A percentile compares a stretch with the other conserved stretches of the same genome.
These are phyloP conservation scores for Odobenus rosmarus DNA, from an alignment of 2,113 vertebrate species.

Conservation along the genomic window DNA sequence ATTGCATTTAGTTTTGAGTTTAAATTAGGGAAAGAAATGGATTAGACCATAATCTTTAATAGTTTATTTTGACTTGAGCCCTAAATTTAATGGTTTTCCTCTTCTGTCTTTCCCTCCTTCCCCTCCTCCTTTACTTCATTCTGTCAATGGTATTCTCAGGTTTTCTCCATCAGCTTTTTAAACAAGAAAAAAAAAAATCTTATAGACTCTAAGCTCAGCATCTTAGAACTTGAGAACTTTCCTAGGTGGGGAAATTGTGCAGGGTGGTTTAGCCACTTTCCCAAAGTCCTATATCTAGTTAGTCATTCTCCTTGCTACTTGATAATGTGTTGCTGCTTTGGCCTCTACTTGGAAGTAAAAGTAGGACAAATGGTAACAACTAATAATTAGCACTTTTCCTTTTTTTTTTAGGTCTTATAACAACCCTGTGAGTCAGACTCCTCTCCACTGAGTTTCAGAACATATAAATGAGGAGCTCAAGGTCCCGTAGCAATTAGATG, in stretches of 20 bases:
- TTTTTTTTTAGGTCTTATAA: not conserved
- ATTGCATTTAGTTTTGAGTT: not conserved
- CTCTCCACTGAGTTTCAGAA: not conserved
- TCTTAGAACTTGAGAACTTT: not conserved
- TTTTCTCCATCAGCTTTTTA: not conserved
- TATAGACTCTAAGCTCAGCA: not conserved
- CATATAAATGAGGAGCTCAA: not conserved
- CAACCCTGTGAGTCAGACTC: not conserved
- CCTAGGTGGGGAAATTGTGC: not conserved
- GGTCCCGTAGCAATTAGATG: not conserved
- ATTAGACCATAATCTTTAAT: not conserved
- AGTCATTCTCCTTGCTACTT: not conserved
- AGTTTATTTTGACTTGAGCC: not conserved
- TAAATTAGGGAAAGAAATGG: not conserved
- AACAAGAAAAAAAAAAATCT: not conserved
- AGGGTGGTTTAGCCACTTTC: not conserved
- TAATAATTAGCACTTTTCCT: not conserved
- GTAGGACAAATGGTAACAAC: not conserved
- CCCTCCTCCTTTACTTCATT: not conserved
- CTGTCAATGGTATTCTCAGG: not conserved
- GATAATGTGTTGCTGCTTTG: not conserved
- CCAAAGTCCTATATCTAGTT: not conserved
- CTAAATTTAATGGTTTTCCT: not conserved
- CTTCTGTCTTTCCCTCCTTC: not conserved
- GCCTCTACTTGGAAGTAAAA: not conserved